These are phyloP conservation scores for Orientallactaga bullata DNA, from an alignment of 2,113 vertebrate genomes.

Conservation along the genomic window DNA sequence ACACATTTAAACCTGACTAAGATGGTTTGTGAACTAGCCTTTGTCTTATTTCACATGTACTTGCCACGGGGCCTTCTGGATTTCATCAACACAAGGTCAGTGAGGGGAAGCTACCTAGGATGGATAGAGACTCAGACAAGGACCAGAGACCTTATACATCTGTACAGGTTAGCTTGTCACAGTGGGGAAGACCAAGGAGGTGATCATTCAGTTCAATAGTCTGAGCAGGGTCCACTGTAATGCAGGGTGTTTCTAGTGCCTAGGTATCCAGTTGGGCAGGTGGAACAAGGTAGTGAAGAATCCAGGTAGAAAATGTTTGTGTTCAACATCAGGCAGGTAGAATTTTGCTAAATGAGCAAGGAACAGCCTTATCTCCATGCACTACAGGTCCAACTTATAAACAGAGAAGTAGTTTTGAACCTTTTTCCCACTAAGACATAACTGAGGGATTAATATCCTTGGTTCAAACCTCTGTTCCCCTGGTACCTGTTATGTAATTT, in stretches of 20 bases:
- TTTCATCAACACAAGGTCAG: neutral
- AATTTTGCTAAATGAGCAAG: neutral
- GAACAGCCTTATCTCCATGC: neutral
- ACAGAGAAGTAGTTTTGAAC: neutral
- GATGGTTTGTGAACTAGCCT: neutral
- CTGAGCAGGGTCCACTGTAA: neutral
- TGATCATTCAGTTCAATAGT: neutral
- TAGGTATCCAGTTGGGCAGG: neutral
- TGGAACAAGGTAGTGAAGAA: neutral
- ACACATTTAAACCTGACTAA: conserved; percentile 37
- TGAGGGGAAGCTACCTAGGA: neutral
- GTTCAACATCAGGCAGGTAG: neutral
- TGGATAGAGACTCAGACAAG: neutral
- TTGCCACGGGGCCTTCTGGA: neutral
- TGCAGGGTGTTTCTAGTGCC: neutral
- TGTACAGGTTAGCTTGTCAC: neutral
- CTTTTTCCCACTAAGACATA: neutral
- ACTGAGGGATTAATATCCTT: neutral
- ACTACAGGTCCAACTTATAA: neutral
- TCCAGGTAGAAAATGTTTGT: neutral
- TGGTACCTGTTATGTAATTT: neutral
- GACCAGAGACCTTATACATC: neutral
- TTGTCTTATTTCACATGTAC: neutral
- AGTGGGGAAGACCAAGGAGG: neutral
- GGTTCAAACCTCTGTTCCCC: conserved; percentile 7